Conservation (phyloP, 2,113 vertebrate genomes). For the Prochilodus magdalenae region DNA sequence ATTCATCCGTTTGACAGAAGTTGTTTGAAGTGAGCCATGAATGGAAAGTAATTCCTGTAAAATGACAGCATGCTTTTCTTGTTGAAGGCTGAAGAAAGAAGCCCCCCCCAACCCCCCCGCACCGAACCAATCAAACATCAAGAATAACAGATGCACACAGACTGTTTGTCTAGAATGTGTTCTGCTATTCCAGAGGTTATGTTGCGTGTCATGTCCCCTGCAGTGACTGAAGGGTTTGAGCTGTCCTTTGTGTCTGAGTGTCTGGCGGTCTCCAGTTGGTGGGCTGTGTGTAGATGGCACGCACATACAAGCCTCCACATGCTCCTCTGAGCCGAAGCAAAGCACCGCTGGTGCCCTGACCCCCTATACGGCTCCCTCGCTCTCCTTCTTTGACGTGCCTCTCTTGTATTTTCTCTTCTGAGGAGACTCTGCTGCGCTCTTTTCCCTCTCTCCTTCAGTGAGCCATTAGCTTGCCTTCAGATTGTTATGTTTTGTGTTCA, state of each 20-base stretch:
- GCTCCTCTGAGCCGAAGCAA: conserved; percentile 41
- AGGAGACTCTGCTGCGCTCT: background rate
- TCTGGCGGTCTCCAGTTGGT: conserved; percentile 51
- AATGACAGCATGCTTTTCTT: no score
- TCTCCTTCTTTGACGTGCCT: conserved; percentile 38
- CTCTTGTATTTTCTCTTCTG: conserved; percentile 59
- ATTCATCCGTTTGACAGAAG: no score
- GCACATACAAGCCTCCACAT: conserved; percentile 64
- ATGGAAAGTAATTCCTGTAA: background rate
- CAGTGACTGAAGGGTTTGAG: conserved; percentile 34
- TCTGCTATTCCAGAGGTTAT: conserved; percentile 13
- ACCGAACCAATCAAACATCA: conserved; percentile 33
- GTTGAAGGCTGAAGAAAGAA: no score
- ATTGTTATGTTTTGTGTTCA: conserved; percentile 22
- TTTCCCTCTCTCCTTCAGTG: background rate
- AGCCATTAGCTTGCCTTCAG: background rate
- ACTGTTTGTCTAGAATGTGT: conserved; percentile 15
- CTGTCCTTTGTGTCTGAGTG: conserved; percentile 58
- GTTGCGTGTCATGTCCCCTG: conserved; percentile 42
- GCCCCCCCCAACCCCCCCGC: no score
- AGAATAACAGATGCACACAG: background rate
- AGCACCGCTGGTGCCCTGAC: background rate
- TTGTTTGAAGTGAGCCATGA: no score
- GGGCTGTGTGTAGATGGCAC: conserved; percentile 71
- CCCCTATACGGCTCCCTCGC: conserved; percentile 29